A percentile compares a stretch with the other conserved stretches of the same genome.
These are phyloP conservation scores for Xiphorhynchus erythropygius DNA, from an alignment of 2,797 vertebrate species.

Conservation along the genomic window DNA sequence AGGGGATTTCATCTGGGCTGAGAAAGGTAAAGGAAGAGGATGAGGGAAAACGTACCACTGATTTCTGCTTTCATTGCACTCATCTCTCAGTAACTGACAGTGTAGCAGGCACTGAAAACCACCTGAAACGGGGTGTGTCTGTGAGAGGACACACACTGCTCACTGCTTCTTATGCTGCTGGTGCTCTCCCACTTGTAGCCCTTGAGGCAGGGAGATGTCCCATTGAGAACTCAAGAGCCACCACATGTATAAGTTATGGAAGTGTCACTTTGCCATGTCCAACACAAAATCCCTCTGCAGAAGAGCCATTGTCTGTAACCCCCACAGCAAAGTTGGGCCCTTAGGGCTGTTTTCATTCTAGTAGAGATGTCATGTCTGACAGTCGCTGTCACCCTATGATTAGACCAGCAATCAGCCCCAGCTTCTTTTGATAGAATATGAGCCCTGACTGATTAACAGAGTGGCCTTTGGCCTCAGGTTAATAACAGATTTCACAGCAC, in stretches of 20 bases:
- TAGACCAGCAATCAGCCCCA: conserved; percentile 71
- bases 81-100: neutral
- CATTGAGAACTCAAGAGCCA: neutral
- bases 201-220: neutral
- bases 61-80: neutral
- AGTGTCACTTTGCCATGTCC: neutral
- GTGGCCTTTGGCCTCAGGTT: conserved; percentile 78
- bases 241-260: neutral
- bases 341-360: conserved; percentile 51
- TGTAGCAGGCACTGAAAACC: neutral
- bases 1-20: neutral
- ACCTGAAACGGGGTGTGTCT: accelerated
- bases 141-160: accelerated
- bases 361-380: conserved; percentile 61
- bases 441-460: conserved; percentile 79
- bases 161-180: neutral
- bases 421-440: conserved; percentile 70
- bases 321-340: neutral
- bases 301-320: neutral
- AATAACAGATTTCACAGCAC: conserved; percentile 79
- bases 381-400: conserved; percentile 68
- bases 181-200: neutral
- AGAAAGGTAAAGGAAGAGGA: neutral
- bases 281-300: neutral
- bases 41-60: neutral